A percentile compares a stretch with the other conserved stretches of the same genome.
These are phyloP conservation scores for Vultur gryphus DNA, from an alignment of 2,797 vertebrate species.

Conservation along the genomic window DNA sequence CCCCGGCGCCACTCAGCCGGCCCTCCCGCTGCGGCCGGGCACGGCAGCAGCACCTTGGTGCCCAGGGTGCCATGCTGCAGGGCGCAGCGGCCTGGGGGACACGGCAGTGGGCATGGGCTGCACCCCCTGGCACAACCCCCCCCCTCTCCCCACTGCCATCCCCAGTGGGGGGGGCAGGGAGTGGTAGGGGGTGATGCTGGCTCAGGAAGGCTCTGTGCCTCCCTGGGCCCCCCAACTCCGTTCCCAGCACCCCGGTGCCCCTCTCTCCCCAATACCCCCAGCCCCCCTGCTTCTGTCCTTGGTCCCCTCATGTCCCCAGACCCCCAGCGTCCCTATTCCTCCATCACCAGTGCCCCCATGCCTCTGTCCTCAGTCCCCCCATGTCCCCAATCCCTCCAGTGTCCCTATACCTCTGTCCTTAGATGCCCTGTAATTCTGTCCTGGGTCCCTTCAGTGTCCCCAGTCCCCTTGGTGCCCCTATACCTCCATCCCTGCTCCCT, in stretches of 20 bases:
- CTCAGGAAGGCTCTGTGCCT: background rate
- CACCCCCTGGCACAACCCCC: background rate
- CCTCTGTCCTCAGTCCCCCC: background rate
- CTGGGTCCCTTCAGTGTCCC: background rate
- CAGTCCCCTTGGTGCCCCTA: background rate
- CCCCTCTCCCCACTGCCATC: rapidly evolving
- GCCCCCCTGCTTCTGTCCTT: background rate
- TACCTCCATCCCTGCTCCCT: background rate
- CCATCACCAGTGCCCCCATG: background rate
- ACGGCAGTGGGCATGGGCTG: background rate
- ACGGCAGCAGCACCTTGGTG: background rate
- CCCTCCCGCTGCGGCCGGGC: rapidly evolving
- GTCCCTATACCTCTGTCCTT: background rate
- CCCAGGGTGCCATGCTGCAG: background rate
- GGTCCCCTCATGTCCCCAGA: background rate
- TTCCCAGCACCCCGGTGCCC: background rate
- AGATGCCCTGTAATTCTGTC: background rate
- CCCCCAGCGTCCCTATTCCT: background rate
- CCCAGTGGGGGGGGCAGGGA: too few relatives aligned
- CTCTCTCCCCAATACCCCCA: background rate
- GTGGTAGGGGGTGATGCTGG: background rate
- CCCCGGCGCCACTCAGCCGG: background rate
- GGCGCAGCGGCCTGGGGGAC: background rate
- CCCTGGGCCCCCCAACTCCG: rapidly evolving
- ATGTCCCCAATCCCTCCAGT: background rate